Conservation (phyloP, 2,113 vertebrate genomes). For the Callipepla californica region DNA sequence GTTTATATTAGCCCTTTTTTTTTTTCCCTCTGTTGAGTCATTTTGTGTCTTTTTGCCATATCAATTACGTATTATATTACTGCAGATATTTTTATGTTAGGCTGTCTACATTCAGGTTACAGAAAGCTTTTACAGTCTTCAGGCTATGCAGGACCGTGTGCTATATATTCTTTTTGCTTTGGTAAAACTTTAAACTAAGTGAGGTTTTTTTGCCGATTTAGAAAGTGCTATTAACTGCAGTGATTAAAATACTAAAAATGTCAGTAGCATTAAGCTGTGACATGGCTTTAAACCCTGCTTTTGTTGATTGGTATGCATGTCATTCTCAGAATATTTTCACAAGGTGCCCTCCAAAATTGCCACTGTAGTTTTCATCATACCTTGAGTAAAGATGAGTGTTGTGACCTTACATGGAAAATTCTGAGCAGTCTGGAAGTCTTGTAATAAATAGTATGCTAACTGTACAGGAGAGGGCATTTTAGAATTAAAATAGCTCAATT, state of each 20-base stretch:
- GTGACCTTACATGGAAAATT: slow-evolving; percentile 49
- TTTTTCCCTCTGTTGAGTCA: background rate
- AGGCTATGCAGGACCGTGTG: background rate
- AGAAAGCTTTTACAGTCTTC: slow-evolving; percentile 13
- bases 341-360: slow-evolving; percentile 6
- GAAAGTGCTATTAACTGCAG: background rate
- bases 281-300: background rate
- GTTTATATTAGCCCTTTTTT: background rate
- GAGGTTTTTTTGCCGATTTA: background rate
- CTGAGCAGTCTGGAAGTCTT: slow-evolving; percentile 39
- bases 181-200: background rate
- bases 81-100: slow-evolving; percentile 10
- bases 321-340: background rate
- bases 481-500: background rate
- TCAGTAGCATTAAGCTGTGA: background rate
- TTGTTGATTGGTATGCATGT: background rate
- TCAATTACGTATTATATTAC: background rate
- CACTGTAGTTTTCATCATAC: slow-evolving; percentile 21
- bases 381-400: slow-evolving; percentile 34
- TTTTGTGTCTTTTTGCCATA: slow-evolving; percentile 32
- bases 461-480: background rate
- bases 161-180: background rate
- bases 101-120: background rate
- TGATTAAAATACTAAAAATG: background rate
- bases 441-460: background rate